Evolutionary conservation across 2,888 invertebrate genomes (phyloP).

Genomic region (Nephrotoma appendiculata): DNA sequence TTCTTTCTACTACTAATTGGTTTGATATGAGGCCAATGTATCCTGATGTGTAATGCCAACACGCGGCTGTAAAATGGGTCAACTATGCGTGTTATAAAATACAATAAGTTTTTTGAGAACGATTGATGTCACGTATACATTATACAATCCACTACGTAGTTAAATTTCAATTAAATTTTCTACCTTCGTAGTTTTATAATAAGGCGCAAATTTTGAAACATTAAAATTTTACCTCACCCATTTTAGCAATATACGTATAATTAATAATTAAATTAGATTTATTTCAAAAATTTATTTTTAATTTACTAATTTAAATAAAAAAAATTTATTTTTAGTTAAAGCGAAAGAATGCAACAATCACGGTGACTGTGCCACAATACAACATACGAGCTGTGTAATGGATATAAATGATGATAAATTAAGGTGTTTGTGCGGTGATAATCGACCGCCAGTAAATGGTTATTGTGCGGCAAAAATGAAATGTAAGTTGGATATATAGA

Average conservation of each 20-base stretch:
- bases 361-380: slow-evolving; percentile 47
- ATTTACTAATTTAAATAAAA: neutral
- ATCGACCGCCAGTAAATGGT: slow-evolving; percentile 48
- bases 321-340: slow-evolving; percentile 23
- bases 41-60: neutral
- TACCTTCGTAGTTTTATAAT: neutral
- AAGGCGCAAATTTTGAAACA: neutral
- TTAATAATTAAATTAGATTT: neutral
- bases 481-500: slow-evolving; percentile 32
- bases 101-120: neutral
- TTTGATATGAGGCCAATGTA: neutral
- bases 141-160: neutral
- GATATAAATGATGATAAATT: slow-evolving; percentile 45
- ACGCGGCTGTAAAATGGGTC: neutral
- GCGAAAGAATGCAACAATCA: slow-evolving; percentile 47
- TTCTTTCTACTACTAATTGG: neutral
- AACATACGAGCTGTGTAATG: slow-evolving; percentile 48
- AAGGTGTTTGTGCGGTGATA: slow-evolving; percentile 56
- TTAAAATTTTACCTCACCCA: neutral
- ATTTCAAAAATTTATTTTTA: neutral
- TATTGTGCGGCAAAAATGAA: slow-evolving; percentile 46
- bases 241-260: neutral
- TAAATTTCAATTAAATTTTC: neutral
- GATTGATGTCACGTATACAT: neutral
- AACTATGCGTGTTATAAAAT: neutral